phyloP scores from a whole-genome alignment of 2,797 vertebrate genomes.

The Pristis pectinata region DNA sequence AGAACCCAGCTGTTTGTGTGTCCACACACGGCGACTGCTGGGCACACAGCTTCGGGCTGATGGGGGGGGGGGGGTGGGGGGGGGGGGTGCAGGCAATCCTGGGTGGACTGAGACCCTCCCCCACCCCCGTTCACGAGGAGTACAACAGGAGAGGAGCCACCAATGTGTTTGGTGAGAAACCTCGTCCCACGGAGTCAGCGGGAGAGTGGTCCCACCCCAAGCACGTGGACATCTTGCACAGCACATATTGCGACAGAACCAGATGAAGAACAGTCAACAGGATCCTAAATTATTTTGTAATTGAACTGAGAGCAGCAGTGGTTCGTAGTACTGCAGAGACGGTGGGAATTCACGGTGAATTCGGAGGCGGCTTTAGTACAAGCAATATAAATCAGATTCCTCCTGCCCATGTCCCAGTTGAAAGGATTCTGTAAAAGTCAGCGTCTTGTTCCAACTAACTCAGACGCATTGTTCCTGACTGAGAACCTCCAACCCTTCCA shows the following conservation, averaged over 20 bases:
- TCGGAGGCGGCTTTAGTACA: neutral
- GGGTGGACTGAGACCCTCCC: too few relatives aligned
- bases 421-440: neutral
- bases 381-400: neutral
- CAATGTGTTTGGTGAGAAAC: neutral
- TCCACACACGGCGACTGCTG: neutral
- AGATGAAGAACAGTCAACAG: neutral
- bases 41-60: neutral
- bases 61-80: neutral
- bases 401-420: neutral
- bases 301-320: neutral
- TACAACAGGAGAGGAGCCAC: neutral
- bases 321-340: neutral
- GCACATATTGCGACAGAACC: neutral
- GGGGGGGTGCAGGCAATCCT: too few relatives aligned
- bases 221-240: too few relatives aligned
- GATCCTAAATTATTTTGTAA: neutral
- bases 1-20: neutral
- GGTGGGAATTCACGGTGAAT: neutral
- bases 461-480: neutral
- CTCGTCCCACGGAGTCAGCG: too few relatives aligned
- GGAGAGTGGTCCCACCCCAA: too few relatives aligned
- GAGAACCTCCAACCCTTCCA: too few relatives aligned
- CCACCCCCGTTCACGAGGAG: neutral
- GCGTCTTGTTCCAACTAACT: neutral